Conservation (phyloP, 2,797 vertebrate species). For the Pyrocephalus nanus region DNA sequence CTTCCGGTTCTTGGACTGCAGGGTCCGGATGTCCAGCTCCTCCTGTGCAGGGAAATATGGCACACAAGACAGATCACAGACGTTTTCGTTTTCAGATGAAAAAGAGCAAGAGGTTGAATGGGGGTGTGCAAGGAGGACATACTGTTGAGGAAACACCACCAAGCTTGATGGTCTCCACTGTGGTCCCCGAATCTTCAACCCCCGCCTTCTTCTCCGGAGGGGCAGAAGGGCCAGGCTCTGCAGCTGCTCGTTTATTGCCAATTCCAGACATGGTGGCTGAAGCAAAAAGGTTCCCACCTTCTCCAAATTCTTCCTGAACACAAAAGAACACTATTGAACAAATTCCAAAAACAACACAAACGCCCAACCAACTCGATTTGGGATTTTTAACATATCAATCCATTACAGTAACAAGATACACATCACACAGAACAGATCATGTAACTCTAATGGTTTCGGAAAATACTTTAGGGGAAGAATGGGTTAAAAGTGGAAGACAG, state of each 20-base stretch:
- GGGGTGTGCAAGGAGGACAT: not conserved
- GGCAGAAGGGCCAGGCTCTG: conserved; percentile 72
- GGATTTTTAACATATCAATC: not conserved
- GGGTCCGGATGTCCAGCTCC: conserved; percentile 93
- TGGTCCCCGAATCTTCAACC: conserved; percentile 79
- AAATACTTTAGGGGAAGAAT: not conserved
- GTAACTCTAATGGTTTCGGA: not conserved
- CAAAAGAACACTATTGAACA: not conserved
- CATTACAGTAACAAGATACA: rapidly evolving
- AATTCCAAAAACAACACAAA: rapidly evolving
- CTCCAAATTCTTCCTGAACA: not conserved
- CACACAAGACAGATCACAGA: not conserved
- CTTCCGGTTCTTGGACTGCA: conserved; percentile 95
- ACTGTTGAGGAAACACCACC: conserved; percentile 93
- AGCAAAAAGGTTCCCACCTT: not conserved
- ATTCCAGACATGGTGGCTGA: conserved; percentile 72
- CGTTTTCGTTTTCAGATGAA: not conserved
- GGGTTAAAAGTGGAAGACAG: not conserved
- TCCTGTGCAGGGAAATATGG: conserved; percentile 78
- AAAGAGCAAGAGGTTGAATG: rapidly evolving
- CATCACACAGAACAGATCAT: not conserved
- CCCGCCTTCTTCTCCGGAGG: conserved; percentile 78
- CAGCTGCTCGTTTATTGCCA: conserved; percentile 73
- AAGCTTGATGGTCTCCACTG: conserved; percentile 90
- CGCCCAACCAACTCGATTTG: rapidly evolving